phyloP scores from a whole-genome alignment of 2,888 invertebrate genomes.

The Cephus pygmeus region DNA sequence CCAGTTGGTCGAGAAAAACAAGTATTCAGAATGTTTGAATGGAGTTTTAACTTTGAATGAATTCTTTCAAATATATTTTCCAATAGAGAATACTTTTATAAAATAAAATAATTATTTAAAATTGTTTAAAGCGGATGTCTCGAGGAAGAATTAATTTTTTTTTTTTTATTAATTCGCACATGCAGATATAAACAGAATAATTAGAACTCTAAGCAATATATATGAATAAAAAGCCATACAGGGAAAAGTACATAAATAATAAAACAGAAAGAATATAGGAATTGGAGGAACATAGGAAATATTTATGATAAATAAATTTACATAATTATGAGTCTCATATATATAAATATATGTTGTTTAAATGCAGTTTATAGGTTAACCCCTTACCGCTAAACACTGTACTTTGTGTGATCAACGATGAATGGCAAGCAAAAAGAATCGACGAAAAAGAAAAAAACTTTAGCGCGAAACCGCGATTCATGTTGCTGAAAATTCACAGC shows the following conservation, averaged over 20 bases:
- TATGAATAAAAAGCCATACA: not conserved
- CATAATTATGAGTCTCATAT: not conserved
- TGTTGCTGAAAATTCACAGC: not conserved
- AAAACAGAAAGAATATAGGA: not conserved
- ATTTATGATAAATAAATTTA: not conserved
- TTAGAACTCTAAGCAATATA: not conserved
- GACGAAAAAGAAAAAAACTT: not conserved
- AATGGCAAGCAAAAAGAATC: not conserved
- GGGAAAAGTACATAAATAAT: not conserved
- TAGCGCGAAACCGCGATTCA: not conserved
- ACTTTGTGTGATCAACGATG: not conserved
- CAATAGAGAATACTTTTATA: not conserved
- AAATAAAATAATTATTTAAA: not conserved
- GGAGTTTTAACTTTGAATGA: too few species aligned
- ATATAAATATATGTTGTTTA: not conserved
- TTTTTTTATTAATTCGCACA: not conserved
- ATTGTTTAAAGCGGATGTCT: not conserved
- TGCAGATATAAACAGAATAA: not conserved
- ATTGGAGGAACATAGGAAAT: not conserved
- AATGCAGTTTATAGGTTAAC: not conserved
- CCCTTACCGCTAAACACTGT: not conserved
- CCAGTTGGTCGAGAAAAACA: too few species aligned
- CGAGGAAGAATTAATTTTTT: not conserved
- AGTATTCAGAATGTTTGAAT: too few species aligned
- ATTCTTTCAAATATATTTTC: not conserved